Percentiles rank a stretch among this genome's conserved stretches.
Evolutionary conservation across 2,113 vertebrate genomes (phyloP).

Genomic region (Forbesichthys papilliferus): DNA sequence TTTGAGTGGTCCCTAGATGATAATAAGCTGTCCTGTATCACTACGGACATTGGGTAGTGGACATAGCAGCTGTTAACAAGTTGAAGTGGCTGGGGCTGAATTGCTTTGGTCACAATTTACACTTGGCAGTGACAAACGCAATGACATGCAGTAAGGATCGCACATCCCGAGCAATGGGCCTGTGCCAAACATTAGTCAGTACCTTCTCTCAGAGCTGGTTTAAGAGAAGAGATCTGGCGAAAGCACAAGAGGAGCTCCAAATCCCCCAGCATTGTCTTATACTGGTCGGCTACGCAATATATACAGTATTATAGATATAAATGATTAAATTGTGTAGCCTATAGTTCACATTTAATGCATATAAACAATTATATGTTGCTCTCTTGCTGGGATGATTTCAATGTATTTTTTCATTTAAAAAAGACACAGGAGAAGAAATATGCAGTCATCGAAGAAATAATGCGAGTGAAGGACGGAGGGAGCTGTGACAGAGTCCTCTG

Average conservation of each 20-base stretch:
- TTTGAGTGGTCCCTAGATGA: constrained; percentile 27
- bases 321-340: neutral
- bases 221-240: constrained; percentile 5
- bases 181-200: constrained; percentile 1
- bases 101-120: constrained; percentile 32
- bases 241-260: constrained; percentile 1
- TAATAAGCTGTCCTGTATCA: neutral
- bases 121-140: constrained; percentile 22
- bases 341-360: neutral
- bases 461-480: too few species aligned
- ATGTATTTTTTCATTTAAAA: too few species aligned
- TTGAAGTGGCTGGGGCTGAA: constrained; percentile 28
- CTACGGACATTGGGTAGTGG: neutral
- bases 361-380: neutral
- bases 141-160: constrained; percentile 13
- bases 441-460: too few species aligned
- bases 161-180: neutral
- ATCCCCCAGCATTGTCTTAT: neutral
- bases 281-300: constrained; percentile 22
- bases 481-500: too few species aligned
- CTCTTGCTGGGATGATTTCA: too few species aligned
- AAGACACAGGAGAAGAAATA: neutral
- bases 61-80: constrained; percentile 15
- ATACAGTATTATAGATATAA: constrained; percentile 11
- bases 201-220: constrained; percentile 22